Evolutionary conservation across 2,888 invertebrate genomes (phyloP).

Genomic region (Dioctria linearis): DNA sequence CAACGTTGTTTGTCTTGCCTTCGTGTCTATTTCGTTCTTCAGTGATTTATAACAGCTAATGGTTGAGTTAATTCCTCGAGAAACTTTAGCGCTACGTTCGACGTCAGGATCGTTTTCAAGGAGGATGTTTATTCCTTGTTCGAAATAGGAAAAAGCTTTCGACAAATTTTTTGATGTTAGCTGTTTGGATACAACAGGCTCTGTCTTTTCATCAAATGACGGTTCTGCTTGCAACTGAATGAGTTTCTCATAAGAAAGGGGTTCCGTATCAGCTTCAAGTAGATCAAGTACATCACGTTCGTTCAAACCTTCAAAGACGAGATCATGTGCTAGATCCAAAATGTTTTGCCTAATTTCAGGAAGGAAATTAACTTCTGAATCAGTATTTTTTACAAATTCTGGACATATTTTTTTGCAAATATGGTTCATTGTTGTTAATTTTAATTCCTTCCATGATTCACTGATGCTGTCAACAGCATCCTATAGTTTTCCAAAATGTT

Average conservation of each 20-base stretch:
- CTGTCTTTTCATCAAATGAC: constrained; percentile 58
- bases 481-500: constrained; percentile 60
- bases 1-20: no score
- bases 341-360: constrained; percentile 59
- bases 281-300: constrained; percentile 60
- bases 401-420: constrained; percentile 61
- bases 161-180: constrained; percentile 60
- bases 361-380: constrained; percentile 59
- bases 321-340: constrained; percentile 59
- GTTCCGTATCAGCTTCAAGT: constrained; percentile 61
- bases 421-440: constrained; percentile 61
- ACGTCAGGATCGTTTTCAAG: no score
- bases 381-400: no score
- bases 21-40: no score
- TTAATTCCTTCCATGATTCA: constrained; percentile 61
- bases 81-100: no score
- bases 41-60: no score
- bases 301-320: constrained; percentile 59
- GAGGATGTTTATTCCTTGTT: constrained; percentile 46
- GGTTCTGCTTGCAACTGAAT: constrained; percentile 60
- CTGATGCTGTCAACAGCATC: constrained; percentile 61
- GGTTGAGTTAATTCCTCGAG: no score
- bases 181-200: constrained; percentile 57
- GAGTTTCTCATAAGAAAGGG: constrained; percentile 61
- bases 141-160: constrained; percentile 57